phyloP scores from a whole-genome alignment of 2,888 invertebrate species.

The Yponomeuta evonymella region DNA sequence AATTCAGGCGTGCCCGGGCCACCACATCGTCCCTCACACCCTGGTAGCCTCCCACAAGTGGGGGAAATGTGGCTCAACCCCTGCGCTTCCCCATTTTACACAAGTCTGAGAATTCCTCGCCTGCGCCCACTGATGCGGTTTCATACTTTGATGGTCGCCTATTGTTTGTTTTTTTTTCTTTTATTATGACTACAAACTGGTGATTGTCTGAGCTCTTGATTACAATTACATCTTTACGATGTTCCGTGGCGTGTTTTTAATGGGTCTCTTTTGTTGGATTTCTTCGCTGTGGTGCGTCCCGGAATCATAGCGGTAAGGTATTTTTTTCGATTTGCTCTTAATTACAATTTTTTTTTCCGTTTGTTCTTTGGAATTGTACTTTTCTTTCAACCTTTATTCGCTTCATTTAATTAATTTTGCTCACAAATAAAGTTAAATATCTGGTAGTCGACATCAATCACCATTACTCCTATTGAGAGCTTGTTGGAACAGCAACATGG shows the following conservation, averaged over 20 bases:
- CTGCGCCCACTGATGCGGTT: slow-evolving; percentile 23
- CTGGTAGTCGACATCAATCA: slow-evolving; percentile 57
- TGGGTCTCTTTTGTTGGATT: slow-evolving; percentile 6
- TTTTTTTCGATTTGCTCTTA: slow-evolving; percentile 5
- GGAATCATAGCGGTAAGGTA: not conserved
- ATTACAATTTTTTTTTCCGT: not conserved
- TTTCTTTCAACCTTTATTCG: not conserved
- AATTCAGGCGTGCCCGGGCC: slow-evolving; percentile 40
- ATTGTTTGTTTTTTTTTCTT: slow-evolving; percentile 46
- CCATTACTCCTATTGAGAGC: slow-evolving; percentile 38
- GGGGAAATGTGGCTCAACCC: slow-evolving; percentile 25
- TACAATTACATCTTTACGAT: not conserved
- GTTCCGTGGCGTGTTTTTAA: not conserved
- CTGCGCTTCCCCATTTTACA: slow-evolving; percentile 55
- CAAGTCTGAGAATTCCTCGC: slow-evolving; percentile 31
- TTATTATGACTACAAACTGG: slow-evolving; percentile 52
- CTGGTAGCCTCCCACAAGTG: slow-evolving; percentile 21
- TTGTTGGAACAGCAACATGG: not conserved
- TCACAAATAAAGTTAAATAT: slow-evolving; percentile 20
- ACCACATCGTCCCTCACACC: slow-evolving; percentile 23
- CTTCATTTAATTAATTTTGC: slow-evolving; percentile 11
- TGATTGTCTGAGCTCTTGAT: slow-evolving; percentile 1
- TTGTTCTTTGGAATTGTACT: not conserved
- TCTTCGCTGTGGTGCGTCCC: not conserved
- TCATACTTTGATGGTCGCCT: slow-evolving; percentile 36